Conservation (phyloP, 1,140 invertebrate genomes). For the Drosophila obscura region DNA sequence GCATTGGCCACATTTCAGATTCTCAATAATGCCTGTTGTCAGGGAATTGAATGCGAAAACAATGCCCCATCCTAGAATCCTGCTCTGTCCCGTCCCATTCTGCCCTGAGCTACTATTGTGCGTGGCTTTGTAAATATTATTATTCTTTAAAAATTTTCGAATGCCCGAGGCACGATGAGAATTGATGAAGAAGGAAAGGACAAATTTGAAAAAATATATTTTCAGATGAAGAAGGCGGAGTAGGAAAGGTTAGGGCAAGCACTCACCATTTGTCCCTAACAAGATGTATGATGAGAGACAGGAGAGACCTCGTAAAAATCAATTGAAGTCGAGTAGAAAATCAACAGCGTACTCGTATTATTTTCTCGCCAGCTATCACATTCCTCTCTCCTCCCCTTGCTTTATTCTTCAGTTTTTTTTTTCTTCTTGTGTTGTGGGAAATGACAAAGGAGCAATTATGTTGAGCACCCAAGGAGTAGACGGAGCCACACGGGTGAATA, state of each 20-base stretch:
- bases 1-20: slow-evolving; percentile 50
- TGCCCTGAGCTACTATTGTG: slow-evolving; percentile 61
- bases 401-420: slow-evolving; percentile 26
- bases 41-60: slow-evolving; percentile 62
- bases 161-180: slow-evolving; percentile 23
- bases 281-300: slow-evolving; percentile 69
- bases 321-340: slow-evolving; percentile 81
- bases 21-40: slow-evolving; percentile 65
- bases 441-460: slow-evolving; percentile 80
- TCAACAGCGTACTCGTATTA: slow-evolving; percentile 68
- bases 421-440: slow-evolving; percentile 53
- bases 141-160: slow-evolving; percentile 66
- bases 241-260: slow-evolving; percentile 76
- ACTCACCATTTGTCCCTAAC: slow-evolving; percentile 74
- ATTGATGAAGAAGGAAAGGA: slow-evolving; percentile 26
- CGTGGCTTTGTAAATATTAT: slow-evolving; percentile 79
- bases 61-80: slow-evolving; percentile 46
- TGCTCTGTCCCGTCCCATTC: slow-evolving; percentile 16
- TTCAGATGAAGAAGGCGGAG: slow-evolving; percentile 44
- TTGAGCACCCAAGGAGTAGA: slow-evolving; percentile 35
- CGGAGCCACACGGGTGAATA: slow-evolving; percentile 14
- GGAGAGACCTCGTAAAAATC: slow-evolving; percentile 65
- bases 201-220: slow-evolving; percentile 38
- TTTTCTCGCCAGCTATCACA: slow-evolving; percentile 29
- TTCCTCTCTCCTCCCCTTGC: too few relatives aligned